phyloP scores from a whole-genome alignment of 1,140 invertebrate species.

The Melipona quadrifasciata region DNA sequence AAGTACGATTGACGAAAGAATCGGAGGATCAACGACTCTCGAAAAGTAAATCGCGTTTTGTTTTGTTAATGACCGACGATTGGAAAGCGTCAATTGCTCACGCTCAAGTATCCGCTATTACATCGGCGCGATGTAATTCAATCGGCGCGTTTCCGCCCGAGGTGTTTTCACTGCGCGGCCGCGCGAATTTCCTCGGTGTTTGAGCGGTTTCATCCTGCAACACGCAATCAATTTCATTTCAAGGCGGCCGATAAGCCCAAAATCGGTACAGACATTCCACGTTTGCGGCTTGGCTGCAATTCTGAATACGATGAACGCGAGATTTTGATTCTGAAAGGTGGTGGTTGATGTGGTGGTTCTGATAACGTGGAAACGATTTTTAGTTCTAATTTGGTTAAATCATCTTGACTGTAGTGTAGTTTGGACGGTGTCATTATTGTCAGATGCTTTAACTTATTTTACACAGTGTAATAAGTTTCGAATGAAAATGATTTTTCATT shows the following conservation, averaged over 20 bases:
- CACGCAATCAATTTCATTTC: slow-evolving; percentile 35
- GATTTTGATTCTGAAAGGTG: background rate
- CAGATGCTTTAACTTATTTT: no score
- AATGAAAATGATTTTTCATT: no score
- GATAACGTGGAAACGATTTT: background rate
- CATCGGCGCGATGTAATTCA: slow-evolving; percentile 39
- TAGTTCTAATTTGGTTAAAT: background rate
- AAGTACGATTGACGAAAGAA: background rate
- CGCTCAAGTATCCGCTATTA: slow-evolving; percentile 51
- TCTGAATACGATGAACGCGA: background rate
- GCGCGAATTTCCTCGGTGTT: slow-evolving; percentile 38
- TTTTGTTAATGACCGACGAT: slow-evolving; percentile 24
- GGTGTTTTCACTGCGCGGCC: slow-evolving; percentile 28
- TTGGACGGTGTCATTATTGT: no score
- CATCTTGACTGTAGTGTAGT: no score
- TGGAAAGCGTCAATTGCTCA: slow-evolving; percentile 42
- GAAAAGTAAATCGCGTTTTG: slow-evolving; percentile 20
- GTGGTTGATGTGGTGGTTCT: no score
- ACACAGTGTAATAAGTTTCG: no score
- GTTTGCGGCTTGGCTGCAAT: background rate
- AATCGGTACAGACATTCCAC: background rate
- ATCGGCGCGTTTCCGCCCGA: slow-evolving; percentile 41
- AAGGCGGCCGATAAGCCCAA: slow-evolving; percentile 12
- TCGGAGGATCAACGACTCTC: background rate
- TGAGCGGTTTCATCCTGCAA: slow-evolving; percentile 23